Base-by-base conservation (phyloP, 1,140 invertebrate species). In the Nasonia longicornis region DNA sequence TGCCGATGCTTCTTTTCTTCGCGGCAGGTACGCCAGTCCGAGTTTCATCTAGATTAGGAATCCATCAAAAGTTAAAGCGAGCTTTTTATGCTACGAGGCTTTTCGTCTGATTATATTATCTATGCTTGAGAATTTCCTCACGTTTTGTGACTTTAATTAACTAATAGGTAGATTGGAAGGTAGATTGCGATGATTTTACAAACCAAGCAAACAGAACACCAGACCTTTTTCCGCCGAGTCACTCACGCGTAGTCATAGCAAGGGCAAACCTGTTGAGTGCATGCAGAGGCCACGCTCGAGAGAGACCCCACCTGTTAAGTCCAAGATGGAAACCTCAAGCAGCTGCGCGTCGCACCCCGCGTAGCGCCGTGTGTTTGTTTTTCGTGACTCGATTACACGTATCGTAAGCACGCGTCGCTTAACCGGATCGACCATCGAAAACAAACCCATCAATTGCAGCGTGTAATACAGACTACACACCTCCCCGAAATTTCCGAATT, bases 41-140 rank as follows among this genome's bases (percentile, higher is more conserved):
- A 69, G 77, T 58, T 78, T 74, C 52, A 82, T 82, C 76, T 77
- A 78, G 80, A 82, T 82, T 78, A 82, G 75, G 26, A 78, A 78
- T 73, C 80, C 70, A 78, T 82, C 80, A 78, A 66, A 78, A 78
- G 76, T 74, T 82, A 38, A 20, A 72, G 31, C 29, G 75, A 67
- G 45, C 52, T 82, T 71, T 82, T 82, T 82, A 20, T 12, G 29
- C 48, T 12, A 1, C 22, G 31, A 22, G 10, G 1, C 63, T 70
- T 45, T 75, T 42, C 29, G 10, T 4, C 10, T 22, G 38, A 31
- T 52, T 45, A 45, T 79, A 22, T 58, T 42, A 63, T 72, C 48
- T 20, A 42, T 26, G n/a, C 48, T 79, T 70, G 11, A 72, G 22
- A 7, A 22, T n/a, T 1, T 64, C 29, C 2, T 63, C 10, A 31